These are phyloP conservation scores for Hylaeus volcanicus DNA, from an alignment of 1,140 invertebrate species.

Conservation along the genomic window DNA sequence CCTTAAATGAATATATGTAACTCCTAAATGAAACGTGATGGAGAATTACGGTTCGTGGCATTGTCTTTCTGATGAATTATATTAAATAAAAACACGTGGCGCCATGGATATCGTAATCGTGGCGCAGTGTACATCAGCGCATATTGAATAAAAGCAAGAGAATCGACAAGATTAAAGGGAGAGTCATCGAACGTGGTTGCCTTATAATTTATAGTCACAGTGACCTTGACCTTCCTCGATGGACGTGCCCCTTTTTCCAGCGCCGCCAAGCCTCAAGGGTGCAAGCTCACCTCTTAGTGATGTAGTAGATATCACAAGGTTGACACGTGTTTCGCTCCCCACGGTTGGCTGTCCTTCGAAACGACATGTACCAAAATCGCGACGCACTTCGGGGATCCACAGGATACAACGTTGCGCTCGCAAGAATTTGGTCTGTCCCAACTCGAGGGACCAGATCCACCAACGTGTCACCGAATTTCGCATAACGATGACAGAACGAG, in stretches of 20 bases:
- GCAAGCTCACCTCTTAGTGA: slow-evolving; percentile 57
- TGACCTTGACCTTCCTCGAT: slow-evolving; percentile 59
- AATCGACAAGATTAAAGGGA: neutral
- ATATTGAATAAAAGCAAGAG: neutral
- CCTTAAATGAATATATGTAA: too few relatives aligned
- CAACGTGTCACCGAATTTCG: slow-evolving; percentile 67
- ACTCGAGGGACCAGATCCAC: slow-evolving; percentile 23
- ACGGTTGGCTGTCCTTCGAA: neutral
- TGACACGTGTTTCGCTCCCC: slow-evolving; percentile 21
- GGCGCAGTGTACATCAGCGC: too few relatives aligned
- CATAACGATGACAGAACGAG: slow-evolving; percentile 68
- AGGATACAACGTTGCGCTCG: slow-evolving; percentile 34
- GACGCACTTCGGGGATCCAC: neutral
- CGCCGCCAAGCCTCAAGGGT: slow-evolving; percentile 63
- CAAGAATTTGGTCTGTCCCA: slow-evolving; percentile 64
- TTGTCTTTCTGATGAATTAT: too few relatives aligned
- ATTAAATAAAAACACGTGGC: too few relatives aligned
- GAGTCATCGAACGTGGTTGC: slow-evolving; percentile 9
- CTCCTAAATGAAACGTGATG: too few relatives aligned
- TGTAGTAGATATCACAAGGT: slow-evolving; percentile 52
- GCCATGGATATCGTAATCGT: too few relatives aligned
- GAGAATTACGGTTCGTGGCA: too few relatives aligned
- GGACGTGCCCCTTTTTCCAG: slow-evolving; percentile 74
- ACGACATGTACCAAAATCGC: slow-evolving; percentile 31
- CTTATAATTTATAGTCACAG: neutral